Conservation (phyloP, 2,113 vertebrate genomes). For the Rhinolophus sinicus region DNA sequence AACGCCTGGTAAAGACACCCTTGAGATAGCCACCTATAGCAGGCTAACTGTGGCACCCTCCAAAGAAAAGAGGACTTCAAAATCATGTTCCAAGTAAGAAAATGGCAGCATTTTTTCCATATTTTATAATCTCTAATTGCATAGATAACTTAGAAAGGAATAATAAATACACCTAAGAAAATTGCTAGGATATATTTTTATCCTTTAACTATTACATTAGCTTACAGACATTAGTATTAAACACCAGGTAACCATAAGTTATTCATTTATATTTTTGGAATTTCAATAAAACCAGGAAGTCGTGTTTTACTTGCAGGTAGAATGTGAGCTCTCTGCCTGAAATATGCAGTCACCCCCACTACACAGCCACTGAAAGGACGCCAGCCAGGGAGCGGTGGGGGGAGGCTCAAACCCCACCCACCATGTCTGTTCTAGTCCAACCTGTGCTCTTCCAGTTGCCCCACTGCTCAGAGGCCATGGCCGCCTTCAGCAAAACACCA, state of each 20-base stretch:
- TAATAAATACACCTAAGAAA: not conserved
- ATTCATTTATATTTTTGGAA: not conserved
- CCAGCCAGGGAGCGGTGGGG: fast-evolving
- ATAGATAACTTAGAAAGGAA: not conserved
- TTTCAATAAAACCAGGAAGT: not conserved
- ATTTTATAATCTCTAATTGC: not conserved
- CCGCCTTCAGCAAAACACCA: not conserved
- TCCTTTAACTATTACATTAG: not conserved
- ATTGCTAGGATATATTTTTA: not conserved
- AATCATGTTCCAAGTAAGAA: not conserved
- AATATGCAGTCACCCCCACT: not conserved
- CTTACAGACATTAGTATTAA: not conserved
- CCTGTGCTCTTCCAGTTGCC: not conserved
- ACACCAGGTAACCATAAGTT: not conserved
- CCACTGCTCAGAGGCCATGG: not conserved
- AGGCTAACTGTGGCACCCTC: fast-evolving
- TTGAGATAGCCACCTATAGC: fast-evolving
- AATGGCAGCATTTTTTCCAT: not conserved
- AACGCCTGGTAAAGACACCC: not conserved
- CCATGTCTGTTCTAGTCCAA: not conserved
- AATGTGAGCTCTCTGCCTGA: not conserved
- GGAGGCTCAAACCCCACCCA: not conserved
- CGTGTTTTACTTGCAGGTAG: not conserved
- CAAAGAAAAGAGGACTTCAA: not conserved
- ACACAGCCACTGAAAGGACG: not conserved